A percentile compares a stretch with the other conserved stretches of the same genome.
These are phyloP conservation scores for Malurus alboscapulatus DNA, from an alignment of 2,113 vertebrate genomes.

Conservation along the genomic window DNA sequence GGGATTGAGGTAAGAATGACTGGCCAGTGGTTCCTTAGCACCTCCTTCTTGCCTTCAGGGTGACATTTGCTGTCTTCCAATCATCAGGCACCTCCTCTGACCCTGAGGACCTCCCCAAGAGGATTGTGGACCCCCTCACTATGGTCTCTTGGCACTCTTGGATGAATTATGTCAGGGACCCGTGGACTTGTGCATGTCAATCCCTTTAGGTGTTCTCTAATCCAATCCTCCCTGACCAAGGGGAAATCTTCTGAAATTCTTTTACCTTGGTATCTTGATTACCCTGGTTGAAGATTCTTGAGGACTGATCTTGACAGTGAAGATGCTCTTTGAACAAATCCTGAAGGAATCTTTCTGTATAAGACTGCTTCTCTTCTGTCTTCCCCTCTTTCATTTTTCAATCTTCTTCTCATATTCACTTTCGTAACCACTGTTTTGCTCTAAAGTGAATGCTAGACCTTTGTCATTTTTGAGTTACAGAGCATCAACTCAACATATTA, in stretches of 20 bases:
- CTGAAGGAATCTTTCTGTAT: neutral
- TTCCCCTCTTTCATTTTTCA: neutral
- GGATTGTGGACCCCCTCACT: accelerated
- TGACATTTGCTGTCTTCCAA: neutral
- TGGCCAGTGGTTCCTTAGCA: neutral
- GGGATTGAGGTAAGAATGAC: neutral
- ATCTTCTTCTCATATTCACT: neutral
- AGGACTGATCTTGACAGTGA: neutral
- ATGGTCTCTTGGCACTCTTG: neutral
- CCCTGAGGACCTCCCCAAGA: neutral
- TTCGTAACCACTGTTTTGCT: neutral
- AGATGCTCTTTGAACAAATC: neutral
- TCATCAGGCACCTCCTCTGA: neutral
- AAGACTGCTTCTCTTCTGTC: neutral
- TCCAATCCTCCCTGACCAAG: neutral
- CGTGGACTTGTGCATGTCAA: neutral
- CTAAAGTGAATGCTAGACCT: neutral
- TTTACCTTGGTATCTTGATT: neutral
- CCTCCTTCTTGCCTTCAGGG: neutral
- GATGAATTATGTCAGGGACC: neutral
- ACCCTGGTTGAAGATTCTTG: neutral
- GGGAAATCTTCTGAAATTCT: neutral
- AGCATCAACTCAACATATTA: neutral
- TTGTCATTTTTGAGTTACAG: neutral
- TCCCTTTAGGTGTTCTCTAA: neutral